phyloP scores from a whole-genome alignment of 2,888 invertebrate species.

The Pantelozetes paolii region DNA sequence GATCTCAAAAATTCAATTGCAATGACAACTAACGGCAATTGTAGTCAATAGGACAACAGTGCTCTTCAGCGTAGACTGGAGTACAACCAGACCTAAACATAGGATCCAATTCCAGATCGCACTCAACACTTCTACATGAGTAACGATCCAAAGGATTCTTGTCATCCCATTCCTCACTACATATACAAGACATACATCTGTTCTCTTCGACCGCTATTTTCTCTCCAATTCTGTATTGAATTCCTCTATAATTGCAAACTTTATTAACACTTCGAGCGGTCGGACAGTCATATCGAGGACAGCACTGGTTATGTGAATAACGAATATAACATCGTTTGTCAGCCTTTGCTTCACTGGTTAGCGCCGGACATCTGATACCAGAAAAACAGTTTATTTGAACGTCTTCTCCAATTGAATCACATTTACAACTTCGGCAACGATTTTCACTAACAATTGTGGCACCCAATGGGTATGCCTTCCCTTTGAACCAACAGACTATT shows the following conservation, averaged over 20 bases:
- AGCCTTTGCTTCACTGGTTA: neutral
- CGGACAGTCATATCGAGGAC: conserved; percentile 34
- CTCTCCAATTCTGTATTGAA: conserved; percentile 31
- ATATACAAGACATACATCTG: conserved; percentile 34
- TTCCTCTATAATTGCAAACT: conserved; percentile 8
- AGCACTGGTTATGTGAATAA: conserved; percentile 36
- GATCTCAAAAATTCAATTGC: neutral
- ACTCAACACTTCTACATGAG: conserved; percentile 10
- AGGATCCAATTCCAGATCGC: conserved; percentile 24
- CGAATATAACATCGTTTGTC: neutral
- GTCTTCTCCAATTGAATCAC: neutral
- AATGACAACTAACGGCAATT: conserved; percentile 38
- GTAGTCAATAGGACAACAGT: conserved; percentile 39
- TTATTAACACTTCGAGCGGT: neutral
- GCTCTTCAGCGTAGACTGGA: conserved; percentile 25
- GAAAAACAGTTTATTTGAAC: conserved; percentile 16
- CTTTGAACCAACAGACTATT: conserved; percentile 30
- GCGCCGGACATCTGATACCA: conserved; percentile 28
- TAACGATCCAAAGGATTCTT: neutral
- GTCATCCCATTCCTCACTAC: conserved; percentile 29
- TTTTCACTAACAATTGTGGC: neutral
- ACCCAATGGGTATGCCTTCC: neutral
- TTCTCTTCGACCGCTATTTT: conserved; percentile 6
- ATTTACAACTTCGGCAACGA: conserved; percentile 4
- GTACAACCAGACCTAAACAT: conserved; percentile 34